phyloP scores from a whole-genome alignment of 2,113 vertebrate species.

The Aptenodytes forsteri region DNA sequence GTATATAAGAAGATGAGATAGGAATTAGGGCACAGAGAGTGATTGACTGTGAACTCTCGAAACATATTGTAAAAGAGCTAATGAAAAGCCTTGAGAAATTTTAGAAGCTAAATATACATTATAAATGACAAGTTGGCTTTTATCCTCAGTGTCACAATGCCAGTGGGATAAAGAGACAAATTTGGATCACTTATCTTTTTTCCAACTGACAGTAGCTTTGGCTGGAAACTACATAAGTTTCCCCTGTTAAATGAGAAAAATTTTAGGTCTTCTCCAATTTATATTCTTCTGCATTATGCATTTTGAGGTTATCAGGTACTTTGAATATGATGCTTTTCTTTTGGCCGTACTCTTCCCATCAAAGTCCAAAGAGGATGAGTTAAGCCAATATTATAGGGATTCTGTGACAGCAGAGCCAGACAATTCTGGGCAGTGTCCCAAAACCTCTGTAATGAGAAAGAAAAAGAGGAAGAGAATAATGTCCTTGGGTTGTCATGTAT shows the following conservation, averaged over 20 bases:
- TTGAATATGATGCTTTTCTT: background rate
- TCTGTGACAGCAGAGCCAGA: background rate
- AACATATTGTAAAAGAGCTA: background rate
- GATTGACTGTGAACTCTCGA: background rate
- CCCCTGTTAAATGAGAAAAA: background rate
- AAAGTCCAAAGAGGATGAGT: background rate
- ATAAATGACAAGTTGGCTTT: constrained; percentile 8
- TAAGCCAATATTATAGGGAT: background rate
- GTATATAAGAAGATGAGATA: background rate
- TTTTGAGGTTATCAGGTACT: background rate
- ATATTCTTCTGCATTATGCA: background rate
- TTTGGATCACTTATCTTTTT: background rate
- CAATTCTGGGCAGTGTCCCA: background rate
- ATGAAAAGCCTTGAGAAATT: constrained; percentile 15
- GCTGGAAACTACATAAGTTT: background rate
- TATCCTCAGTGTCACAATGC: background rate
- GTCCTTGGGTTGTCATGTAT: background rate
- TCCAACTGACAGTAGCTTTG: background rate
- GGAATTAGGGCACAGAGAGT: background rate
- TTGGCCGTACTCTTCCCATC: background rate
- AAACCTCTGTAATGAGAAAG: background rate
- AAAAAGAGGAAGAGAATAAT: background rate
- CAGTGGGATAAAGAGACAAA: background rate
- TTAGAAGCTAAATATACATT: constrained; percentile 18
- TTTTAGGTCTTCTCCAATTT: background rate